phyloP scores from a whole-genome alignment of 2,113 vertebrate species.

The Grammomys surdaster region DNA sequence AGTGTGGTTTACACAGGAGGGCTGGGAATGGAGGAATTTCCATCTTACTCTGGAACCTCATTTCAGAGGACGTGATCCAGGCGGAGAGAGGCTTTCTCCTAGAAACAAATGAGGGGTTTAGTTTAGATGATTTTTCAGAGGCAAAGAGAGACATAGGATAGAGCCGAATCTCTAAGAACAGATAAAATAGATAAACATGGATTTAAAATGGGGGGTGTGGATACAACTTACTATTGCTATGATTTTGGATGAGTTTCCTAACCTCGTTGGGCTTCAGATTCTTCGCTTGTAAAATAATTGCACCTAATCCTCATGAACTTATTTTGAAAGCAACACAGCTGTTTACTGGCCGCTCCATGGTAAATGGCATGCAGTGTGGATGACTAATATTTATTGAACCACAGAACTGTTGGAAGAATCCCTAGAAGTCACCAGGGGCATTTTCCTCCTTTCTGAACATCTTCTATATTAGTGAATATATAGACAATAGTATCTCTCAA shows the following conservation, averaged over 20 bases:
- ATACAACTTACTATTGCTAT: background rate
- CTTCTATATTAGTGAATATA: background rate
- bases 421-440: background rate
- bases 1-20: background rate
- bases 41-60: background rate
- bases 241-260: background rate
- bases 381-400: conserved; percentile 20
- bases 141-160: background rate
- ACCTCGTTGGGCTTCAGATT: background rate
- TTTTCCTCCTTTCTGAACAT: background rate
- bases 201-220: background rate
- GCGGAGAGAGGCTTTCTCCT: background rate
- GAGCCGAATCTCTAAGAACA: background rate
- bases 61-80: background rate
- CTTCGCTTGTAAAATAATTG: background rate
- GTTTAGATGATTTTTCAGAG: background rate
- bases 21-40: background rate
- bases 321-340: background rate
- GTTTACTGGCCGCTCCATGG: background rate
- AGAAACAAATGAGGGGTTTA: background rate
- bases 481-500: background rate
- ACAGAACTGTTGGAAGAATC: background rate
- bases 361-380: background rate
- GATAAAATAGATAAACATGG: background rate
- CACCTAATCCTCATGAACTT: conserved; percentile 25